Evolutionary conservation across 2,797 vertebrate genomes (phyloP).

Genomic region (Rhynchonycteris naso): DNA sequence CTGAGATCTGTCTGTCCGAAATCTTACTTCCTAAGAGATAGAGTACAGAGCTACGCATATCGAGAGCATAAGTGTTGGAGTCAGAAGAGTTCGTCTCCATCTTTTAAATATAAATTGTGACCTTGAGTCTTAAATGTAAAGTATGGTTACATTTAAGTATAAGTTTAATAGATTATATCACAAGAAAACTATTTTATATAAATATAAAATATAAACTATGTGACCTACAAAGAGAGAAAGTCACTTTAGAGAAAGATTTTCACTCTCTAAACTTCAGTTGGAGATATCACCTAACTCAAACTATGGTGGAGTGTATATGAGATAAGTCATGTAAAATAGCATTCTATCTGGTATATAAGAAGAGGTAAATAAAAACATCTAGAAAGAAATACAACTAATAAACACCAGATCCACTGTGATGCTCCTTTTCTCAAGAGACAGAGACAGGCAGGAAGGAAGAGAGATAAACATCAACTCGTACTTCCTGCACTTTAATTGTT

Average conservation of each 20-base stretch:
- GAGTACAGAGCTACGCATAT: not conserved
- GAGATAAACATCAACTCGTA: too few species aligned
- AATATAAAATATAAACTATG: conserved; percentile 2
- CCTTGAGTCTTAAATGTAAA: not conserved
- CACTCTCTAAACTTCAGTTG: not conserved
- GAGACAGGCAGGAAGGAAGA: too few species aligned
- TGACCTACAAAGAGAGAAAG: not conserved
- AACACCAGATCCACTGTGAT: not conserved
- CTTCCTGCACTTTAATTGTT: too few species aligned
- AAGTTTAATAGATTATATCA: not conserved
- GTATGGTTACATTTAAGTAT: not conserved
- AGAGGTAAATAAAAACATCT: conserved; percentile 3
- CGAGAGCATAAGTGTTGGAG: not conserved
- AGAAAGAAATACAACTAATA: not conserved
- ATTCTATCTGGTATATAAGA: not conserved
- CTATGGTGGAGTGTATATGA: not conserved
- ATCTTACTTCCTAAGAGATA: conserved; percentile 34
- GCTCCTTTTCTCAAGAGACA: not conserved
- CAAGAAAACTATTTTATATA: not conserved
- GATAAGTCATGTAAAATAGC: conserved; percentile 35
- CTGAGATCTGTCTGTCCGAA: conserved; percentile 21
- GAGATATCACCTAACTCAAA: not conserved
- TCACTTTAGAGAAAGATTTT: not conserved
- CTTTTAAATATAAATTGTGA: conserved; percentile 29
- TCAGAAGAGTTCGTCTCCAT: not conserved